Evolutionary conservation across 2,888 invertebrate species (phyloP).

Genomic region (Agrenia bidenticulata): DNA sequence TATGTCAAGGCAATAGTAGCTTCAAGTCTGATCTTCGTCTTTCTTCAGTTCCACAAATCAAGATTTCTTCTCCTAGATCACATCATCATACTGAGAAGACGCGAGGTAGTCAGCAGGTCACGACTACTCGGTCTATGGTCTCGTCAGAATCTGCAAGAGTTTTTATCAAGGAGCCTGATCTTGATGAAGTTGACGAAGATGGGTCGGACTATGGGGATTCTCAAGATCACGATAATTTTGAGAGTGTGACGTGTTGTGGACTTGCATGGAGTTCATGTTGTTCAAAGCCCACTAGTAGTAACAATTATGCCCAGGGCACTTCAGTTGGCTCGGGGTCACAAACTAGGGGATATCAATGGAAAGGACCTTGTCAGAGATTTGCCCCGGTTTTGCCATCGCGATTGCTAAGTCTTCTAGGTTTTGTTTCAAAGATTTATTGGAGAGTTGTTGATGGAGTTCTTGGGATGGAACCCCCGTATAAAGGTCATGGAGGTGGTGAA

Average conservation of each 20-base stretch:
- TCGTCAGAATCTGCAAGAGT: conserved; percentile 10
- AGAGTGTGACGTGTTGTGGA: conserved; percentile 17
- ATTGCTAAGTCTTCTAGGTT: conserved; percentile 48
- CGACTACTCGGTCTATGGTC: not conserved
- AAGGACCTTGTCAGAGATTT: conserved; percentile 40
- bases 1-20: not conserved
- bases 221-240: not conserved
- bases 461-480: conserved; percentile 47
- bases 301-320: conserved; percentile 10
- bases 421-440: conserved; percentile 52
- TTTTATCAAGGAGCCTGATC: conserved; percentile 9
- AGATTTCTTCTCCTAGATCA: no score
- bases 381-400: conserved; percentile 44
- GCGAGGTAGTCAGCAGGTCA: no score
- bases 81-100: no score
- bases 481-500: conserved; percentile 50
- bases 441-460: conserved; percentile 50
- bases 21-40: conserved; percentile 4
- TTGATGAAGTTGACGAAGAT: conserved; percentile 13
- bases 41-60: conserved; percentile 8
- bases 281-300: conserved; percentile 1
- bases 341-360: conserved; percentile 22
- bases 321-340: not conserved
- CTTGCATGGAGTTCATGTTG: conserved; percentile 6
- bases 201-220: not conserved